Percentiles rank a stretch among this genome's conserved stretches.
Evolutionary conservation across 2,797 vertebrate species (phyloP).

Genomic region (Anisognathus igniventris): DNA sequence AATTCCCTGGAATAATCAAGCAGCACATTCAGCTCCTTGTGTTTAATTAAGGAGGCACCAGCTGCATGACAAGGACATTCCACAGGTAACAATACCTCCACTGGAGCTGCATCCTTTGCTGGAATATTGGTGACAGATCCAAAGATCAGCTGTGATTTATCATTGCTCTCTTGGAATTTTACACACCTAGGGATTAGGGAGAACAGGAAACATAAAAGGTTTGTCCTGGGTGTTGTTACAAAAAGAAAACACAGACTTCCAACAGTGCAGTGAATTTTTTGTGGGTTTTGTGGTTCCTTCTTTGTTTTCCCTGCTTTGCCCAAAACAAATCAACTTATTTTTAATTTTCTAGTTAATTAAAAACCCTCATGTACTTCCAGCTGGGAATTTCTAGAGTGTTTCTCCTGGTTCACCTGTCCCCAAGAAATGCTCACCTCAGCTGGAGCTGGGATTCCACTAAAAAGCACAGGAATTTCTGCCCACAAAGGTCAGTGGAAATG

Average conservation of each 20-base stretch:
- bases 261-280: not conserved
- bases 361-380: not conserved
- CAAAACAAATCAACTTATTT: not conserved
- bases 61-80: not conserved
- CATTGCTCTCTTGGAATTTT: constrained; percentile 94
- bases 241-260: not conserved
- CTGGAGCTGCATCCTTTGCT: constrained; percentile 90
- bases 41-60: not conserved
- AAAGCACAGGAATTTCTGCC: constrained; percentile 92
- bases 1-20: constrained; percentile 77
- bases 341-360: not conserved
- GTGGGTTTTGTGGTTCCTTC: not conserved
- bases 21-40: not conserved
- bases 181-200: constrained; percentile 81
- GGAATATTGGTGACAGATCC: constrained; percentile 85
- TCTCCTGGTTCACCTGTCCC: not conserved
- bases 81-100: constrained; percentile 78
- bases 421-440: constrained; percentile 80
- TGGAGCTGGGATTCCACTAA: constrained; percentile 93
- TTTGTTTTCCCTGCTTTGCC: not conserved
- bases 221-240: not conserved
- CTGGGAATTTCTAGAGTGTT: not conserved
- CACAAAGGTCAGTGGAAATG: constrained; percentile 91
- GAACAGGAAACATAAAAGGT: not conserved
- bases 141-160: constrained; percentile 90